Percentiles rank a stretch among this genome's conserved stretches.
These are phyloP conservation scores for Polylopha cassiicola DNA, from an alignment of 2,888 invertebrate species.

Conservation along the genomic window DNA sequence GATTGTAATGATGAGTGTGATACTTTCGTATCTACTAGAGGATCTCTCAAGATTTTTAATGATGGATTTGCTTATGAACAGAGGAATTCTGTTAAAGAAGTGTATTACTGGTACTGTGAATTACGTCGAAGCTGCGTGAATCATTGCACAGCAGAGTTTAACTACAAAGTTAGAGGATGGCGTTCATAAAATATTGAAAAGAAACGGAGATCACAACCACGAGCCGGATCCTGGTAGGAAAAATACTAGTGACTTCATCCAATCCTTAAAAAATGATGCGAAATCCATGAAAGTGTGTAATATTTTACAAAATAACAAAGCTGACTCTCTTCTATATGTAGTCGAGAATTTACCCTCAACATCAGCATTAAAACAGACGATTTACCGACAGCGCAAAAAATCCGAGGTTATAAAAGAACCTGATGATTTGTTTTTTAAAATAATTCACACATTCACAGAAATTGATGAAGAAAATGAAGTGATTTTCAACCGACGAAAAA, in stretches of 20 bases:
- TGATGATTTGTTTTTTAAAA: constrained; percentile 16
- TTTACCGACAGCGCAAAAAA: constrained; percentile 15
- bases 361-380: constrained; percentile 16
- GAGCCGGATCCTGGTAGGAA: constrained; percentile 2
- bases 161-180: not conserved
- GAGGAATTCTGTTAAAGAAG: not conserved
- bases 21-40: not conserved
- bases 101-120: not conserved
- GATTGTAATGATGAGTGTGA: not conserved
- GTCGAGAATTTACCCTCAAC: constrained; percentile 17
- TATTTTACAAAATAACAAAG: constrained; percentile 7
- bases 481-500: too few species aligned
- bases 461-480: constrained; percentile 12
- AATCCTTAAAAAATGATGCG: not conserved
- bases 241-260: not conserved
- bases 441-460: constrained; percentile 3
- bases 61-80: not conserved
- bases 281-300: not conserved
- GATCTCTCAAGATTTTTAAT: not conserved
- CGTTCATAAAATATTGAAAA: not conserved
- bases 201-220: not conserved
- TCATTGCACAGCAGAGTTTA: constrained; percentile 1
- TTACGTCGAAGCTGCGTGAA: not conserved
- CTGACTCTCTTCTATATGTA: constrained; percentile 4
- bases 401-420: constrained; percentile 12